Conservation (phyloP, 2,888 invertebrate species). For the Phanerotoma sp. region DNA sequence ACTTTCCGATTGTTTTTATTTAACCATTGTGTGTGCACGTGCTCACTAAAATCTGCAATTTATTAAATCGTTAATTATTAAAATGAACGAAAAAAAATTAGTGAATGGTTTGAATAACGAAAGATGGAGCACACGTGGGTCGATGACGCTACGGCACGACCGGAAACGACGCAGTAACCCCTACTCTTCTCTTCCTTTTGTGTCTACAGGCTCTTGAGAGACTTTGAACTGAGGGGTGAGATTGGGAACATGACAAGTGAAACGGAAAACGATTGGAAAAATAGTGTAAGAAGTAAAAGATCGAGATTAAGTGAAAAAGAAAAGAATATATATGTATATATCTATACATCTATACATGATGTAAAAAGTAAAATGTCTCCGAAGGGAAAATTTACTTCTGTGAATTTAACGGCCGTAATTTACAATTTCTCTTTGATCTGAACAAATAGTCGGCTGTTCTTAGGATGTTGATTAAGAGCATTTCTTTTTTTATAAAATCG, state of each 20-base stretch:
- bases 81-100: neutral
- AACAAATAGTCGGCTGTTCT: slow-evolving; percentile 27
- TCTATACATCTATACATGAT: neutral
- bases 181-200: slow-evolving; percentile 14
- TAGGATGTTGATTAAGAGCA: slow-evolving; percentile 17
- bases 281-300: slow-evolving; percentile 5
- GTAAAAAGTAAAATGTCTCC: neutral
- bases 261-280: slow-evolving; percentile 1
- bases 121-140: slow-evolving; percentile 34
- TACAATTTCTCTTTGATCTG: slow-evolving; percentile 33
- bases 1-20: neutral
- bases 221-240: slow-evolving; percentile 12
- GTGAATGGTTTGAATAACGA: slow-evolving; percentile 5
- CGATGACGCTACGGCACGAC: slow-evolving; percentile 40
- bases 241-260: slow-evolving; percentile 9
- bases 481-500: neutral
- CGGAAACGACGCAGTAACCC: slow-evolving; percentile 42
- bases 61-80: neutral
- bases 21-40: neutral
- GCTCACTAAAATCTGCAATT: neutral
- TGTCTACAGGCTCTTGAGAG: neutral
- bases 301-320: neutral
- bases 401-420: slow-evolving; percentile 31
- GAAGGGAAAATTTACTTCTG: slow-evolving; percentile 28
- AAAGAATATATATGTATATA: slow-evolving; percentile 12